Conservation (phyloP, 2,888 invertebrate species). For the Tenthredo scrophulariae region DNA sequence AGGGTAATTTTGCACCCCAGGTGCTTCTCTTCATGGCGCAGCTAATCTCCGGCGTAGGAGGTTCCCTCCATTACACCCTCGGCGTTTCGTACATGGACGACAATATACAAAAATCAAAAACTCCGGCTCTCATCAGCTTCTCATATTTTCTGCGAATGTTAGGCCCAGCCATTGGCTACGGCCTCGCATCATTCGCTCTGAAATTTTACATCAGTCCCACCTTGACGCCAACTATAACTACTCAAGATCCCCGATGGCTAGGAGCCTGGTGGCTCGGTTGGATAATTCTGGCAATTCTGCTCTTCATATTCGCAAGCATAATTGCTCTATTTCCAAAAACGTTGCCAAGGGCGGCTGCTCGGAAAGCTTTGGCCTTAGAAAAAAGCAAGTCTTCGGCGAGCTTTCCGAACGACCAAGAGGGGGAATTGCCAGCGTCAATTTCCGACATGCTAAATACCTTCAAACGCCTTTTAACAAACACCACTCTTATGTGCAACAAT, state of each 20-base stretch:
- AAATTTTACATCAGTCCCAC: slow-evolving; percentile 84
- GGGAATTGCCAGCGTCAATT: slow-evolving; percentile 72
- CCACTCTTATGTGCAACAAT: slow-evolving; percentile 86
- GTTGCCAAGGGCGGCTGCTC: slow-evolving; percentile 83
- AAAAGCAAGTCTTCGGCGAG: slow-evolving; percentile 71
- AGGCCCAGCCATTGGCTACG: slow-evolving; percentile 86
- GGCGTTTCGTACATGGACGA: slow-evolving; percentile 89
- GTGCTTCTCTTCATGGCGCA: slow-evolving; percentile 84
- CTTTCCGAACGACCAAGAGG: slow-evolving; percentile 66
- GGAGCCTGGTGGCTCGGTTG: slow-evolving; percentile 93
- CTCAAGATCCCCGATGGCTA: slow-evolving; percentile 87
- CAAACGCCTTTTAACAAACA: slow-evolving; percentile 83
- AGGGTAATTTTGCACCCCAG: slow-evolving; percentile 83
- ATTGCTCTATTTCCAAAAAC: slow-evolving; percentile 86
- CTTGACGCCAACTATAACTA: slow-evolving; percentile 83
- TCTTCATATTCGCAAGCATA: slow-evolving; percentile 82
- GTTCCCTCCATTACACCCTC: slow-evolving; percentile 84
- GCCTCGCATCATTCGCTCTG: slow-evolving; percentile 83
- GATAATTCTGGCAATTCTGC: slow-evolving; percentile 82
- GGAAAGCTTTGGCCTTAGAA: slow-evolving; percentile 78
- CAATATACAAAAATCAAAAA: slow-evolving; percentile 87
- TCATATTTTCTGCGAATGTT: slow-evolving; percentile 85
- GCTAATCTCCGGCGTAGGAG: slow-evolving; percentile 86
- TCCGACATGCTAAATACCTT: slow-evolving; percentile 84
- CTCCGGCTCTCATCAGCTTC: slow-evolving; percentile 85